Evolutionary conservation across 2,888 invertebrate genomes (phyloP), one percentile per base, ranked within the genome.

Genomic region (Drosophila parthenogenetica): DNA sequence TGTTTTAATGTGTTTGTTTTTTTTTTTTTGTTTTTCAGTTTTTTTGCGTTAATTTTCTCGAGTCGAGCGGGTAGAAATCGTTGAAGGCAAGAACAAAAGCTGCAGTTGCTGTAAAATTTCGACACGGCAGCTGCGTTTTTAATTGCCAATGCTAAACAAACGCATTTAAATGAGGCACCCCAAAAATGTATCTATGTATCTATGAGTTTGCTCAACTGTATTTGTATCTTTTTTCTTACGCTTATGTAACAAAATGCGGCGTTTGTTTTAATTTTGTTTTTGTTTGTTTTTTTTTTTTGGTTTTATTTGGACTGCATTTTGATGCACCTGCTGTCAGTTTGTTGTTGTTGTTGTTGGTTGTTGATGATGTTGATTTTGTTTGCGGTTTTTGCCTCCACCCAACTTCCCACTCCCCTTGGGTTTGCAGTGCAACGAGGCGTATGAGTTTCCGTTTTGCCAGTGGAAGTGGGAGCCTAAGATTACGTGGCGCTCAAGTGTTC

Each of bases 401-500:
- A 4, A 1, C 17, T 13, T 17, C 48, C 5, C 29, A 29, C 17
- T 4, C 46, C 8, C 29, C 5, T 14, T 14, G 14, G 14, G 22
- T 25, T 48, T 55, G 45, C 16, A 63, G 81, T 86, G 80, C 89
- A 89, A 69, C 89, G 76, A 89, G 89, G 79, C 90, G 84, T 90
- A 81, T 77, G 90, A 69, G 60, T 80, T 90, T 89, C 86, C 89
- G 84, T 89, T 87, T 87, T 69, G 16, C 46, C 42, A n/a, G 46
- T 58, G 57, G 57, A 58, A 58, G 43, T 45, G 50, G 35, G 40
- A 32, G 35, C 42, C 35, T 35, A 46, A 14, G 49, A 58, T 58
- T 58, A 58, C 57, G 57, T 58, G 19, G 35, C 22, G 48, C 48
- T 49, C 32, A 49, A 48, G 58, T 59, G 50, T 60, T 53, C 45